A percentile compares a stretch with the other conserved stretches of the same genome.
Conservation (phyloP, 2,888 invertebrate species). For the Hololepta plana region DNA sequence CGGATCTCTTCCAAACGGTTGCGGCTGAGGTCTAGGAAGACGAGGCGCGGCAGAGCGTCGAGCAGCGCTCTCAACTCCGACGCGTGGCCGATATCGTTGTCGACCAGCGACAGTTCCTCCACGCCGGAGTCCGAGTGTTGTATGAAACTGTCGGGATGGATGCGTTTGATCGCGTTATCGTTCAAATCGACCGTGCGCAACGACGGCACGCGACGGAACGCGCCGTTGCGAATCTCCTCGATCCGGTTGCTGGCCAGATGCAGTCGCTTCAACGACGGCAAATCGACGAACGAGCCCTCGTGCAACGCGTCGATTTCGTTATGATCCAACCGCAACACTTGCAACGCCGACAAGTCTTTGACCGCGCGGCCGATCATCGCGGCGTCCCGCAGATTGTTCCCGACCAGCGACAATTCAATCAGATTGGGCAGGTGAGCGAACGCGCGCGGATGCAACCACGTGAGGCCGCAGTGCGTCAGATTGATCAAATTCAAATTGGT, state of each 20-base stretch:
- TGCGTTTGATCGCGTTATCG: conserved; percentile 53
- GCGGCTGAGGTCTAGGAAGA: conserved; percentile 60
- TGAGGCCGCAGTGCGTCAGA: conserved; percentile 57
- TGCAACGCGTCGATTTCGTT: conserved; percentile 52
- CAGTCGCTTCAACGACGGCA: conserved; percentile 48
- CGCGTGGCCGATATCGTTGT: conserved; percentile 59
- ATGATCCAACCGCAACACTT: conserved; percentile 47
- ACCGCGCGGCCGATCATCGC: conserved; percentile 65
- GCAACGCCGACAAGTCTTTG: conserved; percentile 54
- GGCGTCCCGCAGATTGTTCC: conserved; percentile 60
- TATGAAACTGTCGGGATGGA: conserved; percentile 68
- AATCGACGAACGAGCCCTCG: conserved; percentile 65
- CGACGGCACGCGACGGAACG: conserved; percentile 61
- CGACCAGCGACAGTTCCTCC: conserved; percentile 58
- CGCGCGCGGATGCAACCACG: conserved; percentile 61
- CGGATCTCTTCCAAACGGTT: conserved; percentile 63
- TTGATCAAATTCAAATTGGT: conserved; percentile 50
- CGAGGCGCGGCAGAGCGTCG: conserved; percentile 58
- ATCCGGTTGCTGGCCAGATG: conserved; percentile 55
- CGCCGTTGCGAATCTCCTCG: conserved; percentile 57
- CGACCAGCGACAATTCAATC: conserved; percentile 46
- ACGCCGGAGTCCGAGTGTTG: conserved; percentile 55
- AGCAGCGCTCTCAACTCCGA: conserved; percentile 55
- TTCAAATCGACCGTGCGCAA: conserved; percentile 57
- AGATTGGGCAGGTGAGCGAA: conserved; percentile 53